These are phyloP conservation scores for Eupleurogrammus muticus DNA, from an alignment of 2,797 vertebrate species.

Conservation along the genomic window DNA sequence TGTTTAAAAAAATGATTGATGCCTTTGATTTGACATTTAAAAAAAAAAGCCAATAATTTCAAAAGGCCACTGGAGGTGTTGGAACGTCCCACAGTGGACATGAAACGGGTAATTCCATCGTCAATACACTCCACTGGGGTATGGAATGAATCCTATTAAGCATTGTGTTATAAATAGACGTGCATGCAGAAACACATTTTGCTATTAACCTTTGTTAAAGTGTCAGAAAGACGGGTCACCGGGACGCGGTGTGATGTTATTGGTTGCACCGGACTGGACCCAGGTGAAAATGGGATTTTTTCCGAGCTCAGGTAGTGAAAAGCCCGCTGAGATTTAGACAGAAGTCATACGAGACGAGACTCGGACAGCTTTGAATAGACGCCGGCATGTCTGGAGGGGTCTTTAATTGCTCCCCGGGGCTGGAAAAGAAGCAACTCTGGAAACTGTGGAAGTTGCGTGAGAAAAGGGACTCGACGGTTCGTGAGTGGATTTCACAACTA, in stretches of 20 bases:
- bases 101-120: conserved; percentile 31
- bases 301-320: conserved; percentile 26
- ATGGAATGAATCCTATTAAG: conserved; percentile 34
- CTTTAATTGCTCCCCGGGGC: conserved; percentile 58
- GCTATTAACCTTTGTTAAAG: conserved; percentile 40
- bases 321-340: conserved; percentile 35
- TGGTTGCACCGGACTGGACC: conserved; percentile 21
- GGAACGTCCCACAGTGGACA: conserved; percentile 9
- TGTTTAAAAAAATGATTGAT: conserved; percentile 15
- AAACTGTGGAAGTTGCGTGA: conserved; percentile 40
- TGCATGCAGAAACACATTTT: conserved; percentile 39
- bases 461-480: conserved; percentile 33
- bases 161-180: conserved; percentile 20
- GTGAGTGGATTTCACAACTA: conserved; percentile 21
- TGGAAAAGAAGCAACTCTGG: conserved; percentile 35
- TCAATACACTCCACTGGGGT: conserved; percentile 27
- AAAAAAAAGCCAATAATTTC: conserved; percentile 26
- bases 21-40: conserved; percentile 32
- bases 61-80: conserved; percentile 28
- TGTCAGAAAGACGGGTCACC: conserved; percentile 27
- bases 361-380: conserved; percentile 50
- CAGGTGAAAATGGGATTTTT: conserved; percentile 52
- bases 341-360: conserved; percentile 52
- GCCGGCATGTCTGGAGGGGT: conserved; percentile 18
- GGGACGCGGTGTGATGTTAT: conserved; percentile 9